Evolutionary conservation across 2,797 vertebrate genomes (phyloP), one percentile per base, ranked within the genome.

Genomic region (Tokudaia muenninki): DNA sequence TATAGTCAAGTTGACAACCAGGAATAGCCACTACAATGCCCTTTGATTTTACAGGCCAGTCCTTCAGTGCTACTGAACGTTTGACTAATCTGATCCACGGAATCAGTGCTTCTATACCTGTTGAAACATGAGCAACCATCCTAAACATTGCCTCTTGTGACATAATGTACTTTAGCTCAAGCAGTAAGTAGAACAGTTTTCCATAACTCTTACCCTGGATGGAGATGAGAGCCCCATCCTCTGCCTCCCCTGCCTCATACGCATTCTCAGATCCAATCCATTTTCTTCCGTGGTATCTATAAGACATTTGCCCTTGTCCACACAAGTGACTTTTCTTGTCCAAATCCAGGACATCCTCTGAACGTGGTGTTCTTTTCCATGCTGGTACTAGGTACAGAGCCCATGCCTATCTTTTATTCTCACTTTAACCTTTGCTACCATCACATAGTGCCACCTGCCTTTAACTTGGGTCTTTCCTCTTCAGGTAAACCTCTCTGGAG

Each of bases 231-330:
- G 9, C 74, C 92, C 21, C 6, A 16, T 90, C 17, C 5, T 78
- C 63, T 78, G 19, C 67, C 31, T 61, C 7, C 10, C 44, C 74
- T 59, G 3, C 17, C 26, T 1, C 1, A 13, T 55, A 55, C 19
- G 37, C 34, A 52, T 21, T 26, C 11, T 70, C n/a, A 9, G 24
- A 34, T 47, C 61, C 17, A 59, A 0, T 6, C 52, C 19, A 59
- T 65, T 67, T 94, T 93, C 75, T 87, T 90, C 79, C 65, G 44
- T n/a, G 79, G 13, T 74, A 80, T 87, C 82, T 92, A 44, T 13
- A 65, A 55, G 95, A 77, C 13, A 41, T 81, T 80, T 57, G 59
- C 67, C 3, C 11, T 70, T 41, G 3, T 91, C 84, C 11, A n/a
- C 21, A 52, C 47, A n/a, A 6, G 24, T 77, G 55, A 88, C 22